Conservation (phyloP, 2,888 invertebrate species). For the Antheraea assamensis region DNA sequence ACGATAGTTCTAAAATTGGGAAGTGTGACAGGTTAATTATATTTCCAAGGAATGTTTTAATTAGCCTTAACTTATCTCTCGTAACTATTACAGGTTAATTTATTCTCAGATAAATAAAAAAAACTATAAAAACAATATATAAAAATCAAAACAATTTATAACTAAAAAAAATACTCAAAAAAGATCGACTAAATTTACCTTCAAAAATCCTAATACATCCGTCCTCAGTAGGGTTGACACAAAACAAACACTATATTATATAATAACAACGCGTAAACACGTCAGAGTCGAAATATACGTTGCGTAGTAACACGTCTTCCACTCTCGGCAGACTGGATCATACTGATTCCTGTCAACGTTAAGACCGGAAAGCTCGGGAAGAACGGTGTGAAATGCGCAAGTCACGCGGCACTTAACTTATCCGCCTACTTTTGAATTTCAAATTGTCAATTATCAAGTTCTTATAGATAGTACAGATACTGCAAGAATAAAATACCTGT, state of each 20-base stretch:
- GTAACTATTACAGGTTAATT: background rate
- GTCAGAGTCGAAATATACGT: constrained; percentile 42
- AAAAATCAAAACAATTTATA: background rate
- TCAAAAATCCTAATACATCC: constrained; percentile 45
- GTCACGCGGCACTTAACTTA: constrained; percentile 73
- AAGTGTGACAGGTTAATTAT: background rate
- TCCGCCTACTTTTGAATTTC: constrained; percentile 71
- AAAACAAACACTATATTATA: constrained; percentile 73
- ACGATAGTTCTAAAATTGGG: too few relatives aligned
- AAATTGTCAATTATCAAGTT: constrained; percentile 66
- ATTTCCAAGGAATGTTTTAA: background rate
- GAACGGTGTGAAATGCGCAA: constrained; percentile 77
- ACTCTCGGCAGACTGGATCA: constrained; percentile 43
- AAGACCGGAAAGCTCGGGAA: constrained; percentile 55
- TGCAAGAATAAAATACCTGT: background rate
- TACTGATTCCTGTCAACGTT: constrained; percentile 67
- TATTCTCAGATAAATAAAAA: background rate
- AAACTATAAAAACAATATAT: background rate
- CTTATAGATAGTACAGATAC: constrained; percentile 55
- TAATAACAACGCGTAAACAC: constrained; percentile 68
- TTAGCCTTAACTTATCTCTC: background rate
- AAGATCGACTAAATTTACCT: constrained; percentile 41
- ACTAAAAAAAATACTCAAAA: background rate
- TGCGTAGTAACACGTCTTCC: constrained; percentile 46
- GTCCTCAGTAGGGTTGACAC: constrained; percentile 52